Percentiles rank a stretch among this genome's conserved stretches.
These are phyloP conservation scores for Eulemur mongoz DNA, from an alignment of 2,797 vertebrate species.

Conservation along the genomic window DNA sequence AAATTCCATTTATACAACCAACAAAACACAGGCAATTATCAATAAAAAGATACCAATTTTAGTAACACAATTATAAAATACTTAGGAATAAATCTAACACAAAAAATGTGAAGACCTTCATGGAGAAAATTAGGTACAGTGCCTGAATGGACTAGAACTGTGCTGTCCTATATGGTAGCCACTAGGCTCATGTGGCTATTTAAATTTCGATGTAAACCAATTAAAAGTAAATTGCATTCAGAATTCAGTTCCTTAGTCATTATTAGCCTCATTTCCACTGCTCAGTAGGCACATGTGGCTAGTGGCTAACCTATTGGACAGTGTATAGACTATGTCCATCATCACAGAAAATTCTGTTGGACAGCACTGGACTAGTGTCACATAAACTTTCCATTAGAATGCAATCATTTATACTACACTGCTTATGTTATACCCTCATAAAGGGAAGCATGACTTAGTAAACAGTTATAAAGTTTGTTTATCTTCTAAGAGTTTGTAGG, in stretches of 20 bases:
- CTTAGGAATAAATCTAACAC: not conserved
- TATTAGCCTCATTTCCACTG: not conserved
- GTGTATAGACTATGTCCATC: not conserved
- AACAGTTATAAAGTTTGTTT: slow-evolving; percentile 16
- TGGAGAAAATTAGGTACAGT: not conserved
- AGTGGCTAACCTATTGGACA: not conserved
- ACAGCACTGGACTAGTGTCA: not conserved
- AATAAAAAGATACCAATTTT: not conserved
- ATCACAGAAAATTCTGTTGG: not conserved
- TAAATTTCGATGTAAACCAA: not conserved
- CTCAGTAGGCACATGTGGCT: not conserved
- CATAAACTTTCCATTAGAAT: not conserved
- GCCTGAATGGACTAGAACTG: not conserved
- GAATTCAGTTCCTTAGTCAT: not conserved
- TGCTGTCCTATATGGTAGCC: not conserved
- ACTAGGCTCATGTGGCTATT: not conserved
- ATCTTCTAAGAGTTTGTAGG: not conserved
- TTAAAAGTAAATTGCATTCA: not conserved
- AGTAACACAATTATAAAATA: slow-evolving; percentile 22
- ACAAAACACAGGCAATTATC: not conserved
- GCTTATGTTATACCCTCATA: not conserved
- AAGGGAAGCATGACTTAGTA: not conserved
- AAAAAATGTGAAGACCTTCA: slow-evolving; percentile 6
- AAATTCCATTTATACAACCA: slow-evolving; percentile 1
- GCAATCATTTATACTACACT: not conserved